Base-by-base conservation (phyloP, 2,797 vertebrate species). In the Sciaenops ocellatus region DNA sequence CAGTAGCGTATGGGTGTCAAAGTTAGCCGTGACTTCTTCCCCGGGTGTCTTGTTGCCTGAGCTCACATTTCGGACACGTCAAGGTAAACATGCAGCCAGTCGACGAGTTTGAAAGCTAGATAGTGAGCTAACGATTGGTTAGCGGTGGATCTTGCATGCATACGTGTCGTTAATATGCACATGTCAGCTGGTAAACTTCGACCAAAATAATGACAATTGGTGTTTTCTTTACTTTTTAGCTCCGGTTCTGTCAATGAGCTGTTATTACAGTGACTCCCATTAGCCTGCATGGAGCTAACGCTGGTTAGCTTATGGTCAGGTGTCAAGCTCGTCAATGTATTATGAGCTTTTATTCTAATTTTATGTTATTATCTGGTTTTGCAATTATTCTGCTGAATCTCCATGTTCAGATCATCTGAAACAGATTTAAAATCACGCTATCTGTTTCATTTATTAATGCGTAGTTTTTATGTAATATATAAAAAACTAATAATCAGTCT, bases 11-110 rank as follows among this genome's bases (percentile, higher is more conserved):
- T 92, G 91, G 92, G 90, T 92, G 90, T 93, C 92, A 88, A 78
- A 89, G 90, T 89, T 90, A 90, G 90, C 94, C 17, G 91, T 88
- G 92, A 92, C 92, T 93, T 87, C 90, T 80, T 88, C 90, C 80
- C 87, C 79, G 81, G 89, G 83, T 89, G 88, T 89, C 89, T 89
- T 83, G 85, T 87, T 90, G 80, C 84, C 88, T 93, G 84, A 87
- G 82, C 91, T 93, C 86, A 81, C 86, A 89, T 91, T 94, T 90
- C 90, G 90, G 92, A 95, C 93, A 94, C 93, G 93, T 95, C 92
- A 94, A 94, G 94, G 94, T 95, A 95, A 94, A 94, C 91, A 92
- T 66, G 78, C 68, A 86, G 76, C 80, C 26, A 18, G 11, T 62
- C 65, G 67, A 56, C 71, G 55, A 80, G 60, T 78, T 76, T 70